These are phyloP conservation scores for Falco berigora DNA, from an alignment of 2,797 vertebrate species.

Conservation along the genomic window DNA sequence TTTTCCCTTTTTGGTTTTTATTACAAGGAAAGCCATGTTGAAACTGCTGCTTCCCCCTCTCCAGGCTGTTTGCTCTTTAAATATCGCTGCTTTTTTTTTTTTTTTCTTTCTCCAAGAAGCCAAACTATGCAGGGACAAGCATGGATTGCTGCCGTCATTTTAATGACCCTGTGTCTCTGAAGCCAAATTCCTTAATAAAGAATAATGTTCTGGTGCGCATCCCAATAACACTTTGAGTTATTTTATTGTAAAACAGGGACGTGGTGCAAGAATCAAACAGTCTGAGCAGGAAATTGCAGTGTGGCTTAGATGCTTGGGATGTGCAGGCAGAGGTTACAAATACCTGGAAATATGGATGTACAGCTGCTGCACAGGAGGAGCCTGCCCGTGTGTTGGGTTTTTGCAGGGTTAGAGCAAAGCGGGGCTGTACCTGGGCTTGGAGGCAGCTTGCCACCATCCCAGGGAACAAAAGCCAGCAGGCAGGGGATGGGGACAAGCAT, in stretches of 20 bases:
- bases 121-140: neutral
- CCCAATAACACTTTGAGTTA: neutral
- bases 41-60: neutral
- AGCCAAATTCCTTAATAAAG: neutral
- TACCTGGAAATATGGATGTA: neutral
- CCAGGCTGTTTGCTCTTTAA: neutral
- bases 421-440: neutral
- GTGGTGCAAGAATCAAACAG: neutral
- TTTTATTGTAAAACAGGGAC: neutral
- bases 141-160: neutral
- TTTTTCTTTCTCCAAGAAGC: neutral
- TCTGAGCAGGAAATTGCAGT: neutral
- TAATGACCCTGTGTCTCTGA: neutral
- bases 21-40: constrained; percentile 14
- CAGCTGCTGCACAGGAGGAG: neutral
- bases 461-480: neutral
- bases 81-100: neutral
- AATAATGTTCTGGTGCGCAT: neutral
- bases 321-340: neutral
- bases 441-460: neutral
- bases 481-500: neutral
- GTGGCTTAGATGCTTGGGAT: neutral
- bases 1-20: constrained; percentile 45
- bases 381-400: neutral
- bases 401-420: neutral